Percentiles rank a stretch among this genome's conserved stretches.
These are phyloP conservation scores for Drosophila bocki DNA, from an alignment of 1,140 invertebrate species.

Conservation along the genomic window DNA sequence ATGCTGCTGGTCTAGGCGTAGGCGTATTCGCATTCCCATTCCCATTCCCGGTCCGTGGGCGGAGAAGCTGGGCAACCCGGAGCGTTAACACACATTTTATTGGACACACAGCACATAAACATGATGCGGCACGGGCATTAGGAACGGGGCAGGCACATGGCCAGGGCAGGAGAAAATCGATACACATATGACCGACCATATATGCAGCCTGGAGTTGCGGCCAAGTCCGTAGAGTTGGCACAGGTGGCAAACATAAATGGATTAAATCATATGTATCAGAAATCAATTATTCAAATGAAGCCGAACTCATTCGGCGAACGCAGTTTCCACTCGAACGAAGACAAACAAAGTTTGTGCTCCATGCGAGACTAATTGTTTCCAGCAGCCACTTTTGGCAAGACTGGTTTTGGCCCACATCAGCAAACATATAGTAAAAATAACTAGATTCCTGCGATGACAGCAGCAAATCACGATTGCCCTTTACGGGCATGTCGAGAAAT, in stretches of 20 bases:
- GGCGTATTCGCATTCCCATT: slow-evolving; percentile 1
- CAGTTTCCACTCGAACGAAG: slow-evolving; percentile 21
- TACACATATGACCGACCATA: slow-evolving; percentile 49
- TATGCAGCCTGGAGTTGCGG: slow-evolving; percentile 1
- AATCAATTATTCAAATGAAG: slow-evolving; percentile 39
- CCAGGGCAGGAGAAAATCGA: slow-evolving; percentile 55
- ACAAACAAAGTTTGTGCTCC: slow-evolving; percentile 8
- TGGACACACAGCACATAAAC: slow-evolving; percentile 63
- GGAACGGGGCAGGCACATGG: slow-evolving; percentile 26
- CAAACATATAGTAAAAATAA: slow-evolving; percentile 21
- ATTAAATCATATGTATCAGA: slow-evolving; percentile 12
- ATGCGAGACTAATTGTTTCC: slow-evolving; percentile 20
- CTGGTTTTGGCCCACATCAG: slow-evolving; percentile 40
- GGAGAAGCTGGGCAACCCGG: slow-evolving; percentile 37
- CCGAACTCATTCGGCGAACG: background rate
- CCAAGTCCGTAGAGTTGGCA: slow-evolving; percentile 3
- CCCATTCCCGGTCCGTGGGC: slow-evolving; percentile 10
- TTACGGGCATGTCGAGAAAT: slow-evolving; percentile 38
- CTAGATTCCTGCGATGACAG: slow-evolving; percentile 3
- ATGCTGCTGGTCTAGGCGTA: slow-evolving; percentile 40
- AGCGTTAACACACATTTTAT: slow-evolving; percentile 73
- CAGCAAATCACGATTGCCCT: slow-evolving; percentile 36
- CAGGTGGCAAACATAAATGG: slow-evolving; percentile 12
- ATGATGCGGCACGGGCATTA: slow-evolving; percentile 53
- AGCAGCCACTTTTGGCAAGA: slow-evolving; percentile 37